phyloP scores from a whole-genome alignment of 1,140 invertebrate genomes.

The Chrysoperla carnea region DNA sequence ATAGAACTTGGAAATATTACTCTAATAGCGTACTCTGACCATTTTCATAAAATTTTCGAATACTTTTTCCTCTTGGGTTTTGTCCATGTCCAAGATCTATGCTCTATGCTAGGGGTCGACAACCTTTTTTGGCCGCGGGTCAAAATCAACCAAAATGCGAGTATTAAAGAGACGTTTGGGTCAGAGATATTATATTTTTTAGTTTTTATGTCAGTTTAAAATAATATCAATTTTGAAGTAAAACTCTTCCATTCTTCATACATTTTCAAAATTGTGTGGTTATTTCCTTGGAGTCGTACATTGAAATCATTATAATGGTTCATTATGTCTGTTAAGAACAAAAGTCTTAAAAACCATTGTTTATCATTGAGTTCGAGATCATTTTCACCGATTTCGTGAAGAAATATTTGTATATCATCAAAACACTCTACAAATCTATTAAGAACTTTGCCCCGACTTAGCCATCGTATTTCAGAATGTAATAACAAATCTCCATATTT shows the following conservation, averaged over 20 bases:
- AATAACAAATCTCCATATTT: slow-evolving; percentile 5
- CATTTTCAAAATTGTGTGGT: too few relatives aligned
- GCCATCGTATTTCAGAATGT: slow-evolving; percentile 1
- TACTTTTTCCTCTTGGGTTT: too few relatives aligned
- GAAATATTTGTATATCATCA: slow-evolving; percentile 3
- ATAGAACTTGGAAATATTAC: too few relatives aligned
- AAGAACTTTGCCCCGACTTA: slow-evolving; percentile 8
- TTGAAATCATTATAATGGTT: slow-evolving; percentile 8
- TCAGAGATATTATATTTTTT: slow-evolving; percentile 2
- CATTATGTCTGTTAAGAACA: slow-evolving; percentile 8
- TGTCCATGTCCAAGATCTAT: too few relatives aligned
- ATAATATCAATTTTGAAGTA: slow-evolving; percentile 7
- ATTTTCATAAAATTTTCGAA: too few relatives aligned
- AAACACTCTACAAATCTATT: slow-evolving; percentile 6
- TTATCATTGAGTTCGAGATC: slow-evolving; percentile 9
- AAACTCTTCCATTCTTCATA: slow-evolving; percentile 8
- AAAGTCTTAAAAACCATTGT: slow-evolving; percentile 8
- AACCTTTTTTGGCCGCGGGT: too few relatives aligned
- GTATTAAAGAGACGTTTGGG: too few relatives aligned
- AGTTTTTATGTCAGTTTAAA: slow-evolving; percentile 5
- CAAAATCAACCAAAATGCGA: too few relatives aligned
- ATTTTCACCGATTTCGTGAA: slow-evolving; percentile 9
- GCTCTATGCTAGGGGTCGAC: too few relatives aligned
- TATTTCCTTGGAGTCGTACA: slow-evolving; percentile 7
- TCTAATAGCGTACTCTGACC: too few relatives aligned